These are phyloP conservation scores for Morelia viridis DNA, from an alignment of 2,797 vertebrate genomes.

Conservation along the genomic window DNA sequence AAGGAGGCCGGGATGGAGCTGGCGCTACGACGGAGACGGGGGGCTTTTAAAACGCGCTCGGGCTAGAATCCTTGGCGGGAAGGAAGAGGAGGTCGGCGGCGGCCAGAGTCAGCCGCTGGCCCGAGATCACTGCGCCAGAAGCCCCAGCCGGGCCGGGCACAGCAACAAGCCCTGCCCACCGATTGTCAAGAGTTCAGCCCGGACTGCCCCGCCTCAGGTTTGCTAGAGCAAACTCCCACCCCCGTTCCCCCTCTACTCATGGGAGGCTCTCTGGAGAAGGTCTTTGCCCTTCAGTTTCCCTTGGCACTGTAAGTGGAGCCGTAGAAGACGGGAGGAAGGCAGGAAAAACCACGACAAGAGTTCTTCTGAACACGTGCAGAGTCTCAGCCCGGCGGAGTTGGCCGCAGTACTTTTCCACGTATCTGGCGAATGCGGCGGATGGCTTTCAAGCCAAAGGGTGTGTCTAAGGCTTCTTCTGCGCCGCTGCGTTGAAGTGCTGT, in stretches of 20 bases:
- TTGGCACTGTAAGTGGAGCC: neutral
- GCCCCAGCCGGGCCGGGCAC: neutral
- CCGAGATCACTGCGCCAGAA: neutral
- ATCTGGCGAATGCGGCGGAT: neutral
- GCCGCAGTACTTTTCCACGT: neutral
- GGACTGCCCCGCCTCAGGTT: neutral
- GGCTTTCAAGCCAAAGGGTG: neutral
- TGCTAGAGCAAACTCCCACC: neutral
- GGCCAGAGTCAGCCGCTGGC: neutral
- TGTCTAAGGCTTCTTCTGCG: neutral
- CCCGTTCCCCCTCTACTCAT: rapidly evolving
- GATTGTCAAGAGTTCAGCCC: neutral
- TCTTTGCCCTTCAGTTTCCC: neutral
- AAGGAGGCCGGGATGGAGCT: neutral
- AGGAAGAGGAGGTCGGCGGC: neutral
- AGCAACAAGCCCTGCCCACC: neutral
- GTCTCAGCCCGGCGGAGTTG: neutral
- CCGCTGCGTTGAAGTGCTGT: neutral
- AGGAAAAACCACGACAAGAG: too few species aligned
- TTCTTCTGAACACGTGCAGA: neutral
- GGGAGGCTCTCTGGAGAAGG: neutral
- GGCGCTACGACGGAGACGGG: neutral
- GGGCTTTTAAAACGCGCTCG: neutral
- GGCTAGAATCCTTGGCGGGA: neutral
- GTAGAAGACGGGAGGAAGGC: neutral